Evolutionary conservation across 1,140 invertebrate genomes (phyloP).

Genomic region (Zophobas atratus): DNA sequence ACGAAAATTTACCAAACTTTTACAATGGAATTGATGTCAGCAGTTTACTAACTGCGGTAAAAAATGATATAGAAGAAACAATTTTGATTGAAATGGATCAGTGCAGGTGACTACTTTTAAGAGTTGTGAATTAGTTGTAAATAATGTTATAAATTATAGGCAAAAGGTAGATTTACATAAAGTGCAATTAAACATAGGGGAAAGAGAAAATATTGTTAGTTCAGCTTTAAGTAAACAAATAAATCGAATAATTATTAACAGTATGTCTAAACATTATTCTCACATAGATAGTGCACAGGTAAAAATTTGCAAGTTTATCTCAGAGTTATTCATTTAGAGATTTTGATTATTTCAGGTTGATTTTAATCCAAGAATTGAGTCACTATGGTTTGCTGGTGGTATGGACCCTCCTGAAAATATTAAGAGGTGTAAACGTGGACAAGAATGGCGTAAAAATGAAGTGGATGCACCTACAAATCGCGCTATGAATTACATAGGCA

Average conservation of each 20-base stretch:
- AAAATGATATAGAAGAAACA: constrained; percentile 73
- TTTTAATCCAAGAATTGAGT: constrained; percentile 81
- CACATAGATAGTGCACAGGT: constrained; percentile 78
- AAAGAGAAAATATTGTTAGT: constrained; percentile 68
- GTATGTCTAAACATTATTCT: constrained; percentile 71
- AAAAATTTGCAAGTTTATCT: constrained; percentile 18
- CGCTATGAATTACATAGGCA: constrained; percentile 77
- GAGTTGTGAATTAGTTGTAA: no score
- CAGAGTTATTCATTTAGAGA: not conserved
- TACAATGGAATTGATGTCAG: constrained; percentile 71
- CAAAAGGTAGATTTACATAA: constrained; percentile 55
- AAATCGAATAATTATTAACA: constrained; percentile 76
- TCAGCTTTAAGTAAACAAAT: constrained; percentile 76
- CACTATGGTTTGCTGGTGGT: constrained; percentile 85
- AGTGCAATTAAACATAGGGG: constrained; percentile 53
- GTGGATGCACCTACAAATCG: constrained; percentile 74
- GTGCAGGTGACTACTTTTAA: constrained; percentile 69
- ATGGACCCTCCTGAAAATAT: constrained; percentile 72
- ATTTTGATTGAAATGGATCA: constrained; percentile 73
- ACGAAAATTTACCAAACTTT: constrained; percentile 71
- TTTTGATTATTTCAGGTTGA: constrained; percentile 73
- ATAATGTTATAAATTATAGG: constrained; percentile 31
- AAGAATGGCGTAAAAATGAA: constrained; percentile 65
- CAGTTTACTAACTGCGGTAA: constrained; percentile 69
- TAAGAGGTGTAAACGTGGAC: constrained; percentile 60